Evolutionary conservation across 2,797 vertebrate species (phyloP).

Genomic region (Phyllotis vaccarum): DNA sequence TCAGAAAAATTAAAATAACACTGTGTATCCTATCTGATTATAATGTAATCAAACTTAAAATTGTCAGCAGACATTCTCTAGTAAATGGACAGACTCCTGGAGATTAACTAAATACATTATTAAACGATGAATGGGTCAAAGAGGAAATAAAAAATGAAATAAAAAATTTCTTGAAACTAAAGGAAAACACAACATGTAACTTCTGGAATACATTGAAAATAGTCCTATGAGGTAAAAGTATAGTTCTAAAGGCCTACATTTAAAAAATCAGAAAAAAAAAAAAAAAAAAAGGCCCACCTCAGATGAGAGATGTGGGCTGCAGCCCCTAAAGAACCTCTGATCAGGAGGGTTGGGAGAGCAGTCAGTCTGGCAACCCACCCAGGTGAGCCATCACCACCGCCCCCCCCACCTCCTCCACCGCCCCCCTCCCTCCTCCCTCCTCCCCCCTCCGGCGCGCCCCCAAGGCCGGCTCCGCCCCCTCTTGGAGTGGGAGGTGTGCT

Average conservation of each 20-base stretch:
- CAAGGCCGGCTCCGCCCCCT: slow-evolving; percentile 62
- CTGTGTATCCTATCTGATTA: neutral
- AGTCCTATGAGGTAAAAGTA: neutral
- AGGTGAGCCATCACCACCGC: neutral
- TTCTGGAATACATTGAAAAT: neutral
- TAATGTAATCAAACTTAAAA: neutral
- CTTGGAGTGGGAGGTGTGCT: slow-evolving; percentile 62
- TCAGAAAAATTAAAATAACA: neutral
- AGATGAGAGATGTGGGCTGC: neutral
- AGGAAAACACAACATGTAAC: neutral
- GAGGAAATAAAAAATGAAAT: neutral
- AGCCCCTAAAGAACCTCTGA: neutral
- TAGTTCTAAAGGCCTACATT: neutral
- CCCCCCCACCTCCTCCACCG: neutral
- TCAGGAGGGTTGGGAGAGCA: neutral
- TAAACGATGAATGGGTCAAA: neutral
- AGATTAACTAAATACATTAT: neutral
- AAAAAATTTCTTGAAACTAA: neutral
- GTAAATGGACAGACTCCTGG: neutral
- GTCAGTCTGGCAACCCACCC: no score
- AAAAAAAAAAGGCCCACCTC: neutral
- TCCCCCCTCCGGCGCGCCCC: slow-evolving; percentile 45
- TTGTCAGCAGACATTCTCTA: neutral
- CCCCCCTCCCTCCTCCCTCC: neutral
- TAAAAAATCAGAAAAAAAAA: neutral